These are phyloP conservation scores for Euthynnus affinis DNA, from an alignment of 2,797 vertebrate species.

Conservation along the genomic window DNA sequence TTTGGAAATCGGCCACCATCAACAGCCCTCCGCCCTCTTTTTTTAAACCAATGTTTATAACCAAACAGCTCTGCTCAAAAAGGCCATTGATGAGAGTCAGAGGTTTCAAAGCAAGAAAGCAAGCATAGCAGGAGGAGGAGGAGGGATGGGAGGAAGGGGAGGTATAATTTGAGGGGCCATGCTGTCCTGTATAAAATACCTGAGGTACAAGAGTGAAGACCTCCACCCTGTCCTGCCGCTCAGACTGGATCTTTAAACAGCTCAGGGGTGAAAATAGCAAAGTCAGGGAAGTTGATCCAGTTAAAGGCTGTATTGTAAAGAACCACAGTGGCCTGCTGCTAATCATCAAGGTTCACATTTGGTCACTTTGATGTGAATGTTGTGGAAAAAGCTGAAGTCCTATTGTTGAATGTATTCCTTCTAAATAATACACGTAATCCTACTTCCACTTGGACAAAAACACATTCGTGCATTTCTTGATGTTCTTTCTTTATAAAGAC, in stretches of 20 bases:
- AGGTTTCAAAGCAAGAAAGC: constrained; percentile 50
- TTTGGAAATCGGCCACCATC: constrained; percentile 73
- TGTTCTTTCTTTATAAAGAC: neutral
- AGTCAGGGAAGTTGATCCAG: neutral
- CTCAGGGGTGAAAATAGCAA: constrained; percentile 26
- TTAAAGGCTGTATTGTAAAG: constrained; percentile 11
- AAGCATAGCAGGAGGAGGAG: constrained; percentile 28
- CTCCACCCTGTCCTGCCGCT: constrained; percentile 50
- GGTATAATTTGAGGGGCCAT: constrained; percentile 55
- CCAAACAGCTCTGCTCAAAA: constrained; percentile 72
- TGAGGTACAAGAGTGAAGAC: constrained; percentile 59
- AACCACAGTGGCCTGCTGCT: neutral
- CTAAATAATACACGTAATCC: neutral
- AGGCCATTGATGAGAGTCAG: constrained; percentile 71
- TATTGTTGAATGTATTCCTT: neutral
- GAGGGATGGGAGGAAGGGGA: constrained; percentile 32
- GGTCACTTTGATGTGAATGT: neutral
- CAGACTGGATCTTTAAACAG: constrained; percentile 26
- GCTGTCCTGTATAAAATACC: constrained; percentile 62
- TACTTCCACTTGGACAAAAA: neutral
- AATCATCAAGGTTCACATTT: constrained; percentile 3
- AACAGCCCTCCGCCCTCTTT: constrained; percentile 59
- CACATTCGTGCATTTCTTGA: neutral
- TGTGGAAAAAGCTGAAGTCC: neutral
- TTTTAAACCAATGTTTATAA: constrained; percentile 54